Conservation (phyloP, 1,140 invertebrate species). For the Neotoxoptera formosana region DNA sequence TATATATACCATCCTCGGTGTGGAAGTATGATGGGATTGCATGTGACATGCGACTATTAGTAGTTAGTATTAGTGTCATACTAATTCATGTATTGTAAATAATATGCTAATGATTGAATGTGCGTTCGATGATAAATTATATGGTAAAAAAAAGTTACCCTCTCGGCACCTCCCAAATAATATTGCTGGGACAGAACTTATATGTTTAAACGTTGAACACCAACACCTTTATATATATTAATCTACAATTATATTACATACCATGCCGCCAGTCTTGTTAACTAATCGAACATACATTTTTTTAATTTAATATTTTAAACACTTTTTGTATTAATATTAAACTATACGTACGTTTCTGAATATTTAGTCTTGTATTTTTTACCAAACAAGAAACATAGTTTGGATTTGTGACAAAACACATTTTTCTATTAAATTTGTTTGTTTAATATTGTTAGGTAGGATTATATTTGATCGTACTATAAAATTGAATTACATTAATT, state of each 20-base stretch:
- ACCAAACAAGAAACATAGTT: not conserved
- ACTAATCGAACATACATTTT: not conserved
- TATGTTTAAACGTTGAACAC: too few relatives aligned
- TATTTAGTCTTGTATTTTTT: not conserved
- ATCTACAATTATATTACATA: too few relatives aligned
- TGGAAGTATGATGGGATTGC: too few relatives aligned
- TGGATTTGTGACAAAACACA: not conserved
- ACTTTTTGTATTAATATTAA: not conserved
- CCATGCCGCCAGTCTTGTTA: not conserved
- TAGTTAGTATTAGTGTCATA: too few relatives aligned
- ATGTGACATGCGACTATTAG: too few relatives aligned
- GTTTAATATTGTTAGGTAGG: not conserved
- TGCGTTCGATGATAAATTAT: not conserved
- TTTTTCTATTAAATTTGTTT: not conserved
- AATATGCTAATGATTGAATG: not conserved
- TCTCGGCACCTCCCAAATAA: not conserved
- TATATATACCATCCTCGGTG: too few relatives aligned
- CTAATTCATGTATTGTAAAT: not conserved
- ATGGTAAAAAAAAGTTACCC: not conserved
- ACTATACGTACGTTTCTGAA: not conserved
- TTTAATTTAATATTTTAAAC: not conserved
- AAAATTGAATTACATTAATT: not conserved
- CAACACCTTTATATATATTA: too few relatives aligned
- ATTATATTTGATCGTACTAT: not conserved
- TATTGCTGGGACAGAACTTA: too few relatives aligned